Evolutionary conservation across 64 coral and sea anemone genomes (phyloP), one percentile per base, ranked within the genome.

Genomic region (Montipora cactus): DNA sequence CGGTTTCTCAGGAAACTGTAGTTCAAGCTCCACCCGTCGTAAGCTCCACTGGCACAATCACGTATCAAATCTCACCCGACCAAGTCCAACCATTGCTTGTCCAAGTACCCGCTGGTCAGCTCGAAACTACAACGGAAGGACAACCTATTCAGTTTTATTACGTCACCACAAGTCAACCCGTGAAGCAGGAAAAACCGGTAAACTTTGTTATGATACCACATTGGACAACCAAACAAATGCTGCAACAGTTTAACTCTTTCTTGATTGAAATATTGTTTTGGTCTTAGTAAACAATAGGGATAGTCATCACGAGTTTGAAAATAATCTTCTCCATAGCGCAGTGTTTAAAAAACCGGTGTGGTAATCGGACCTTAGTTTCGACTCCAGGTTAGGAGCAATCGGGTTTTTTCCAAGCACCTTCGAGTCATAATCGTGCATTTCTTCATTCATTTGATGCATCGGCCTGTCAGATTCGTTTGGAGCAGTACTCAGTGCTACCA

Each of bases 61-160:
- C 51, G 82, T 86, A 86, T 59, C 82, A 86, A 45, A 86, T 86
- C 64, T 37, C 44, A 46, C 62, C 66, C 64, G 82, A 64, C 52
- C 80, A 82, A 22, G 62, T 15, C 47, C 82, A 72, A 51, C 82
- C 82, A 59, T 62, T 86, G 48, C 71, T 72, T 71, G 45, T 86
- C 4, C 82, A 70, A 13, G 16, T 72, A 47, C 82, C 82, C 22
- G 19, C 82, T 18, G 82, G 82, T 23, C 82, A 86, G 5, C 64
- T 64, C 10, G 46, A 62, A 2, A 86, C 82, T 10, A 86, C 82
- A 23, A 47, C 82, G 9, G 64, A 72, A 13, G 82, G 82, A 3
- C 82, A 72, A 9, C 82, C 82, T 20, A 86, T 86, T 86, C 82
- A 86, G 82, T 86, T 71, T 86, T 86, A 71, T 13, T 86, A 86